Percentiles rank a stretch among this genome's conserved stretches.
phyloP scores from a whole-genome alignment of 2,113 vertebrate species.

The Emydura subglobosa region DNA sequence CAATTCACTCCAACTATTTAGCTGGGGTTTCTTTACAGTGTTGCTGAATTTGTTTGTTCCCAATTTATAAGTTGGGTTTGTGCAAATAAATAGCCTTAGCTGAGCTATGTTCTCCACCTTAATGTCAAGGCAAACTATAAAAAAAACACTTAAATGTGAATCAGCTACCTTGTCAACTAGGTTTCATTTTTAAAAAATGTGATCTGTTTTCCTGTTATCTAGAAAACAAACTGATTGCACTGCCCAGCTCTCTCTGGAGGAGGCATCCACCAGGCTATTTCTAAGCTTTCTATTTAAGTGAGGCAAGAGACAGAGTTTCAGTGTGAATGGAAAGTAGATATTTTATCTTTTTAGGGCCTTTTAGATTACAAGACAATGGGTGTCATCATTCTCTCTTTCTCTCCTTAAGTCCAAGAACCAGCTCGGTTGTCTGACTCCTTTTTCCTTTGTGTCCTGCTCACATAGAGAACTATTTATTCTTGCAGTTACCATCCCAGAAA shows the following conservation, averaged over 20 bases:
- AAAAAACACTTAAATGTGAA: neutral
- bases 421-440: neutral
- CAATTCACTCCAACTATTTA: neutral
- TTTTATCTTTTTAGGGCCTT: neutral
- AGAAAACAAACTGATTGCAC: neutral
- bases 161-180: neutral
- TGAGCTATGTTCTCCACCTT: neutral
- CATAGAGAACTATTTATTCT: neutral
- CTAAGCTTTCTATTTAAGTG: neutral
- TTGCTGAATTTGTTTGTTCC: neutral
- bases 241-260: neutral
- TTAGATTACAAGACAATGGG: neutral
- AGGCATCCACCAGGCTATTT: neutral
- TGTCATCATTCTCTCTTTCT: neutral
- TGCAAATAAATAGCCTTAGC: neutral
- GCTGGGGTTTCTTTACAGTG: fast-evolving
- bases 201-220: neutral
- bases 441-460: neutral
- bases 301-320: neutral
- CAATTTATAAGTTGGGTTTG: neutral
- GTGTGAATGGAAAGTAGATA: neutral
- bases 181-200: neutral
- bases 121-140: neutral
- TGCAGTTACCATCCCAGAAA: neutral
- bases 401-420: neutral